These are phyloP conservation scores for Marcusenius ussheri DNA, from an alignment of 2,113 vertebrate genomes.

Conservation along the genomic window DNA sequence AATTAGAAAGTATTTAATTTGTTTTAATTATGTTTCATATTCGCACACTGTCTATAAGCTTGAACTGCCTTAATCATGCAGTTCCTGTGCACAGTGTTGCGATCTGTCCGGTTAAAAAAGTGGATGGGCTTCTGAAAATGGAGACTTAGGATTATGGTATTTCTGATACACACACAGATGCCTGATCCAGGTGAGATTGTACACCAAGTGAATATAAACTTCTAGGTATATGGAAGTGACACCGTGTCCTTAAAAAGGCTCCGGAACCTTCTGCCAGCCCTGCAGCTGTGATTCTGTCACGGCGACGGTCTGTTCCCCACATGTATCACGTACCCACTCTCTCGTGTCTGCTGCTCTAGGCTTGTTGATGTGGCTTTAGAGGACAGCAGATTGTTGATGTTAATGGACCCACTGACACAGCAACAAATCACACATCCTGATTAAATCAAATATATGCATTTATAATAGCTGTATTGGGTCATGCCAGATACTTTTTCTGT, in stretches of 20 bases:
- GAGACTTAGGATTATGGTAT: neutral
- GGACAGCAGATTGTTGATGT: neutral
- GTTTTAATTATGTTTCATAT: neutral
- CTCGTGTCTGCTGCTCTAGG: neutral
- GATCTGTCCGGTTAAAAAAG: neutral
- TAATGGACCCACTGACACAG: neutral
- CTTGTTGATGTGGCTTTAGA: neutral
- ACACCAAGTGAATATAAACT: neutral
- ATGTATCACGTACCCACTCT: neutral
- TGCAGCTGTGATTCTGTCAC: neutral
- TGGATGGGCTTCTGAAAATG: neutral
- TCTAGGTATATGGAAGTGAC: neutral
- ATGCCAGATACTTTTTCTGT: neutral
- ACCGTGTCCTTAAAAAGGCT: neutral
- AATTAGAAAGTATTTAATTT: neutral
- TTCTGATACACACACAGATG: neutral
- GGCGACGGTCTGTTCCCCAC: neutral
- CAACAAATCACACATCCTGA: neutral
- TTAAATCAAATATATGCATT: neutral
- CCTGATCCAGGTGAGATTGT: neutral
- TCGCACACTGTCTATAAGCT: neutral
- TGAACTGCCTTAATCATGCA: neutral
- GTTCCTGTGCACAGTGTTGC: neutral
- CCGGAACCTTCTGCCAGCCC: neutral
- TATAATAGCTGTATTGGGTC: neutral